Conservation (phyloP, 2,888 invertebrate genomes). For the Cetonia aurata region DNA sequence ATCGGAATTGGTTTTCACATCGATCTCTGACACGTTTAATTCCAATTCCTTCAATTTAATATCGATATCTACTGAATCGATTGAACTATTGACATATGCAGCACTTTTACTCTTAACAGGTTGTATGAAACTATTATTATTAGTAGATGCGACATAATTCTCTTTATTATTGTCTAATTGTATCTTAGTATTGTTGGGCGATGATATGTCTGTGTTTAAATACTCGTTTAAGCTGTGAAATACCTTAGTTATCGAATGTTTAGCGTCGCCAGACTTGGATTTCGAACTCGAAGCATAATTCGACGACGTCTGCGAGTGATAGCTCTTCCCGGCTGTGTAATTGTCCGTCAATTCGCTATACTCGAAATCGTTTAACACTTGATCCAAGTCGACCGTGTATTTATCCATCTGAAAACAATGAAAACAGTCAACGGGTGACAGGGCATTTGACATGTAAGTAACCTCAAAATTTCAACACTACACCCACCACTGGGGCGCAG, state of each 20-base stretch:
- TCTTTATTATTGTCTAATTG: slow-evolving; percentile 29
- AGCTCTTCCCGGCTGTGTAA: slow-evolving; percentile 14
- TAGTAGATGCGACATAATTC: slow-evolving; percentile 26
- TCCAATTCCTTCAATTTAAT: slow-evolving; percentile 41
- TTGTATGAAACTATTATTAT: slow-evolving; percentile 35
- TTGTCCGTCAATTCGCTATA: slow-evolving; percentile 73
- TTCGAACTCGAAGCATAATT: slow-evolving; percentile 44
- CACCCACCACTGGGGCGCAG: slow-evolving; percentile 4
- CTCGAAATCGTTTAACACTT: slow-evolving; percentile 87
- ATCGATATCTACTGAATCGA: slow-evolving; percentile 40
- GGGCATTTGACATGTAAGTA: slow-evolving; percentile 44
- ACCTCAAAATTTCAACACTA: slow-evolving; percentile 43
- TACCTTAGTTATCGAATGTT: slow-evolving; percentile 72
- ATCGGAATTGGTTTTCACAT: slow-evolving; percentile 14
- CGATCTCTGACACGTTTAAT: slow-evolving; percentile 2
- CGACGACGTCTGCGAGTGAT: slow-evolving; percentile 28
- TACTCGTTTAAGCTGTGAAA: slow-evolving; percentile 76
- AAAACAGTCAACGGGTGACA: slow-evolving; percentile 18
- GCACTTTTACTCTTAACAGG: slow-evolving; percentile 35
- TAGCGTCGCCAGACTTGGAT: slow-evolving; percentile 53
- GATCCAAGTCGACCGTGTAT: slow-evolving; percentile 80
- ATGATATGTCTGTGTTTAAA: slow-evolving; percentile 66
- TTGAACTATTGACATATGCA: slow-evolving; percentile 8
- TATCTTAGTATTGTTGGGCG: slow-evolving; percentile 28
- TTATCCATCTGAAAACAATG: slow-evolving; percentile 64